Conservation (phyloP, 2,888 invertebrate genomes). For the Liposcelis brunnea region DNA sequence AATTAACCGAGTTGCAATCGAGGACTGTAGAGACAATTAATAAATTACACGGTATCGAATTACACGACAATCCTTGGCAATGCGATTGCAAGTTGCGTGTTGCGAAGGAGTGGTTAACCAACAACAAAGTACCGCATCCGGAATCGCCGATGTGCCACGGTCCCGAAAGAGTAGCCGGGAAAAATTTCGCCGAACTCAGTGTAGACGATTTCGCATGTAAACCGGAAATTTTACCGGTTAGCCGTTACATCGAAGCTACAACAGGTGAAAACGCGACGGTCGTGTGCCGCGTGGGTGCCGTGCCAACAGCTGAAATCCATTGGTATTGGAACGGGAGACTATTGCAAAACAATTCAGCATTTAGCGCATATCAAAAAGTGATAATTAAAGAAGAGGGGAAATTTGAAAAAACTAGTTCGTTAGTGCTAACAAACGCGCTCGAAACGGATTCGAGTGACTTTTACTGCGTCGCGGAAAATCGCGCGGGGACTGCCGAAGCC, state of each 20-base stretch:
- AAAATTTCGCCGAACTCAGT: slow-evolving; percentile 55
- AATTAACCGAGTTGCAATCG: slow-evolving; percentile 48
- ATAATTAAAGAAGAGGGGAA: slow-evolving; percentile 59
- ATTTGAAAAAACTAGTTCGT: slow-evolving; percentile 54
- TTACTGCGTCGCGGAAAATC: slow-evolving; percentile 79
- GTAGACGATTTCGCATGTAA: slow-evolving; percentile 75
- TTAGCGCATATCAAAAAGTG: slow-evolving; percentile 60
- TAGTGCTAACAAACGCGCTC: slow-evolving; percentile 66
- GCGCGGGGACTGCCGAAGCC: slow-evolving; percentile 71
- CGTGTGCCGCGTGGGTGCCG: slow-evolving; percentile 60
- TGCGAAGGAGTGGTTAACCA: slow-evolving; percentile 65
- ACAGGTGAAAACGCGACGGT: slow-evolving; percentile 76
- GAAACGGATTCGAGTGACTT: slow-evolving; percentile 70
- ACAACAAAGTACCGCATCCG: slow-evolving; percentile 59
- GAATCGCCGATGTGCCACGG: slow-evolving; percentile 63
- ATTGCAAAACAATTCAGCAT: slow-evolving; percentile 57
- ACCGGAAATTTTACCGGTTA: slow-evolving; percentile 58
- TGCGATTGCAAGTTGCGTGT: slow-evolving; percentile 73
- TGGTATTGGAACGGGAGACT: slow-evolving; percentile 78
- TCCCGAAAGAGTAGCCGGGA: slow-evolving; percentile 49
- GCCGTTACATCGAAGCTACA: slow-evolving; percentile 56
- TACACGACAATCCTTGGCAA: slow-evolving; percentile 77
- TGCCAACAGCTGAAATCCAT: slow-evolving; percentile 61
- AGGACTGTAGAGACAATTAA: slow-evolving; percentile 31
- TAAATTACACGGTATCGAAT: slow-evolving; percentile 60